phyloP scores from a whole-genome alignment of 2,888 invertebrate species.

The Macroteleia sp. region DNA sequence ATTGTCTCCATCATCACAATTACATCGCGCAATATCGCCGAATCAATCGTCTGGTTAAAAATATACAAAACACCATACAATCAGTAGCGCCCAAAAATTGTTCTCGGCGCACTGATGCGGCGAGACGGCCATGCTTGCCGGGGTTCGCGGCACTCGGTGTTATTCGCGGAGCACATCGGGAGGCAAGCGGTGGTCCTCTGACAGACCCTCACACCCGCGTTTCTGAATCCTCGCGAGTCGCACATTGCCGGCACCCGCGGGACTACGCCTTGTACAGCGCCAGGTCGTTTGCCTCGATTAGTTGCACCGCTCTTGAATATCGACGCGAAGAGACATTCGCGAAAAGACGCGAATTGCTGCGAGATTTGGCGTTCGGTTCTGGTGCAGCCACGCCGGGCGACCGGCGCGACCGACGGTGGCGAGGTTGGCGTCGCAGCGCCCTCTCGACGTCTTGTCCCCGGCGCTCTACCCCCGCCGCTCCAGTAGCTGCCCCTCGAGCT shows the following conservation, averaged over 20 bases:
- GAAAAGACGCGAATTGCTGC: no score
- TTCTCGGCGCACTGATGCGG: constrained; percentile 20
- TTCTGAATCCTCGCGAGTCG: no score
- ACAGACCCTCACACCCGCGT: no score
- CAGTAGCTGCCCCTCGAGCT: constrained; percentile 58
- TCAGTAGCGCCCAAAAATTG: no score
- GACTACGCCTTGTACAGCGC: constrained; percentile 1
- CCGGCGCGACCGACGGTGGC: constrained; percentile 75
- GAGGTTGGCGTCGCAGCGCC: constrained; percentile 71
- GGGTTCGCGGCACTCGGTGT: not conserved
- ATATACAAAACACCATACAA: no score
- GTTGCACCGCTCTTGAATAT: no score
- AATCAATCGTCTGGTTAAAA: no score
- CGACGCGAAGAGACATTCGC: no score
- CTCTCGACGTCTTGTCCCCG: constrained; percentile 67
- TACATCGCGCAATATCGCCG: no score
- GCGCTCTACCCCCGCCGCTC: constrained; percentile 45
- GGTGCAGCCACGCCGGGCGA: constrained; percentile 72
- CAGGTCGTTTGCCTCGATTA: no score
- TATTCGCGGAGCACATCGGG: constrained; percentile 2
- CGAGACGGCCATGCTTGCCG: constrained; percentile 71
- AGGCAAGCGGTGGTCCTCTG: no score
- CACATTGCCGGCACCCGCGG: not conserved
- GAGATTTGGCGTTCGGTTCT: constrained; percentile 21
- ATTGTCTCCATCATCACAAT: no score